Conservation (phyloP, 2,888 invertebrate species). For the Meta bourneti region DNA sequence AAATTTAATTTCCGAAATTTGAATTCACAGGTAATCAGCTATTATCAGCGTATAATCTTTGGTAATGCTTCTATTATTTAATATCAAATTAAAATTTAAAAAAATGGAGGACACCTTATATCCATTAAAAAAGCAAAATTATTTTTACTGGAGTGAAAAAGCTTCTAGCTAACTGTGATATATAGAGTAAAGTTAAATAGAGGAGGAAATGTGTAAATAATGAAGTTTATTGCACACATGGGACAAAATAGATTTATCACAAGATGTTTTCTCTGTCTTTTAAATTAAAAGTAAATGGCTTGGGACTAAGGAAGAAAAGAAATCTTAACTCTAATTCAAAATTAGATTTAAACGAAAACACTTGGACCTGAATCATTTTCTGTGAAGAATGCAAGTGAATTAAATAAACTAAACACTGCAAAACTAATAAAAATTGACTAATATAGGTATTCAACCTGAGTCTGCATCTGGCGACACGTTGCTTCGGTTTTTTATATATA, state of each 20-base stretch:
- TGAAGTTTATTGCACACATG: not conserved
- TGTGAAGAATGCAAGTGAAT: not conserved
- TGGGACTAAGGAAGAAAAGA: not conserved
- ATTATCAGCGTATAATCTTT: too few species aligned
- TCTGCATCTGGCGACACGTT: too few species aligned
- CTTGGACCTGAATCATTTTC: not conserved
- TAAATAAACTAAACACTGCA: not conserved
- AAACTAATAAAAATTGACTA: not conserved
- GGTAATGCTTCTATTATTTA: too few species aligned
- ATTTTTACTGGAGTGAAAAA: too few species aligned
- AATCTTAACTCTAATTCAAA: not conserved
- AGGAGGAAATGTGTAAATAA: not conserved
- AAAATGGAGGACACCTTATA: too few species aligned
- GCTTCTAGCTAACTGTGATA: too few species aligned
- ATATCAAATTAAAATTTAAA: too few species aligned
- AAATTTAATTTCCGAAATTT: too few species aligned
- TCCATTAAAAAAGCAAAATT: too few species aligned
- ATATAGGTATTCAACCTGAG: too few species aligned
- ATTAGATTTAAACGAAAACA: not conserved
- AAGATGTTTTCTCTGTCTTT: not conserved
- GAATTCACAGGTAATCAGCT: too few species aligned
- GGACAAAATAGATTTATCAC: not conserved
- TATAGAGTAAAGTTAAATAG: not conserved
- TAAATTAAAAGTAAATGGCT: not conserved
- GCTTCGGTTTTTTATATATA: too few species aligned